A percentile compares a stretch with the other conserved stretches of the same genome.
Conservation (phyloP, 2,797 vertebrate genomes). For the Steatocranus sp. region DNA sequence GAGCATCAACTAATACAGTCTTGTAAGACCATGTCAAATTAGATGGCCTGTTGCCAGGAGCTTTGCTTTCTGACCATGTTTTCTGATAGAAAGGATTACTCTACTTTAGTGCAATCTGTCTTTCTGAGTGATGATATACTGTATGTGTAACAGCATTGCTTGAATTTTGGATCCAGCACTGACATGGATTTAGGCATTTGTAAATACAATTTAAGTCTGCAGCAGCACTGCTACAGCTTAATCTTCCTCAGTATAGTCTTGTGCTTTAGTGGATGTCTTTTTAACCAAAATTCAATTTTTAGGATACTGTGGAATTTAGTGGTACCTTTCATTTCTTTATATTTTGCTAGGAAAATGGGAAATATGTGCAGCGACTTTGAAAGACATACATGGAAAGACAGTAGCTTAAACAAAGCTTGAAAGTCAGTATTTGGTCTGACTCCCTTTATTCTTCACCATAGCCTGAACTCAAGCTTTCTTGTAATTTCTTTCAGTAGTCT, state of each 20-base stretch:
- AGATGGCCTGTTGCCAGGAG: slow-evolving; percentile 54
- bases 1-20: slow-evolving; percentile 22
- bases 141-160: slow-evolving; percentile 6
- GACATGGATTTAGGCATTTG: slow-evolving; percentile 26
- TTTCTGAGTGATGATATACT: slow-evolving; percentile 9
- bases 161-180: neutral
- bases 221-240: slow-evolving; percentile 6
- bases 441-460: neutral
- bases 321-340: neutral
- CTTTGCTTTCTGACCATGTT: slow-evolving; percentile 29
- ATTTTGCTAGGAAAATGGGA: neutral
- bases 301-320: neutral
- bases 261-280: neutral
- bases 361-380: neutral
- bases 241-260: neutral
- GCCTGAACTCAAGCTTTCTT: neutral
- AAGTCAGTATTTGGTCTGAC: neutral
- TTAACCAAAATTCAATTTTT: neutral
- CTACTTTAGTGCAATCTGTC: slow-evolving; percentile 27
- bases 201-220: slow-evolving; percentile 12
- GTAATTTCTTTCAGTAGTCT: neutral
- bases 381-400: neutral
- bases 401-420: neutral
- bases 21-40: slow-evolving; percentile 34
- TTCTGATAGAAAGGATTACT: slow-evolving; percentile 47